phyloP scores from a whole-genome alignment of 2,888 invertebrate species.

The Cheilosia soror region DNA sequence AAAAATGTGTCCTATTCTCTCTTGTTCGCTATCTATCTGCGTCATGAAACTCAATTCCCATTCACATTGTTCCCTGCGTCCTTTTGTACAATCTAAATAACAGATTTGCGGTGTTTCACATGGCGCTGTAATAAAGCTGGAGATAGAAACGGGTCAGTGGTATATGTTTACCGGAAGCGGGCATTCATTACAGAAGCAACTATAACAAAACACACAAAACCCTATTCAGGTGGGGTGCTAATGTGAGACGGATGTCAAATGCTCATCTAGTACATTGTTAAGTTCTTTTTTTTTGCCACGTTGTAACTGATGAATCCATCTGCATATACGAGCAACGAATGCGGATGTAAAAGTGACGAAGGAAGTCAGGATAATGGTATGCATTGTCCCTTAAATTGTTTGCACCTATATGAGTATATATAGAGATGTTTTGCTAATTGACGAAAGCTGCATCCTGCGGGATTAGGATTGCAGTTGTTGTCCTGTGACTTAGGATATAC shows the following conservation, averaged over 20 bases:
- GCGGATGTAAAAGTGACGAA: constrained; percentile 52
- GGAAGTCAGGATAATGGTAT: constrained; percentile 62
- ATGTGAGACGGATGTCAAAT: constrained; percentile 54
- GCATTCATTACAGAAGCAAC: constrained; percentile 52
- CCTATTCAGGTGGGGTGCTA: constrained; percentile 44
- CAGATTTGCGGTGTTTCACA: constrained; percentile 68
- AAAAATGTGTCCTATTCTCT: constrained; percentile 35
- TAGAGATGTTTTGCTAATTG: constrained; percentile 17
- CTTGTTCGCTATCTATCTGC: constrained; percentile 47
- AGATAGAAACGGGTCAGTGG: constrained; percentile 66
- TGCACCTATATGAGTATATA: constrained; percentile 25
- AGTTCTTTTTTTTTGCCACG: constrained; percentile 1
- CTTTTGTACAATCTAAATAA: constrained; percentile 68
- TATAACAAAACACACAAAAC: constrained; percentile 24
- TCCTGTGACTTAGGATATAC: background rate
- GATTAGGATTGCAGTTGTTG: constrained; percentile 47
- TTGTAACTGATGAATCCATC: constrained; percentile 37
- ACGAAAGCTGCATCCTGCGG: constrained; percentile 22
- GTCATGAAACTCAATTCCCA: constrained; percentile 67
- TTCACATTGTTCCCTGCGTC: constrained; percentile 59
- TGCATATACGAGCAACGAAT: constrained; percentile 59
- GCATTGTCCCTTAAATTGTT: constrained; percentile 57
- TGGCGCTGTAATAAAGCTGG: constrained; percentile 58
- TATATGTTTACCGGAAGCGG: constrained; percentile 64
- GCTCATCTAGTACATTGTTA: constrained; percentile 26